These are phyloP conservation scores for Takifugu flavidus DNA, from an alignment of 2,113 vertebrate genomes.

Conservation along the genomic window DNA sequence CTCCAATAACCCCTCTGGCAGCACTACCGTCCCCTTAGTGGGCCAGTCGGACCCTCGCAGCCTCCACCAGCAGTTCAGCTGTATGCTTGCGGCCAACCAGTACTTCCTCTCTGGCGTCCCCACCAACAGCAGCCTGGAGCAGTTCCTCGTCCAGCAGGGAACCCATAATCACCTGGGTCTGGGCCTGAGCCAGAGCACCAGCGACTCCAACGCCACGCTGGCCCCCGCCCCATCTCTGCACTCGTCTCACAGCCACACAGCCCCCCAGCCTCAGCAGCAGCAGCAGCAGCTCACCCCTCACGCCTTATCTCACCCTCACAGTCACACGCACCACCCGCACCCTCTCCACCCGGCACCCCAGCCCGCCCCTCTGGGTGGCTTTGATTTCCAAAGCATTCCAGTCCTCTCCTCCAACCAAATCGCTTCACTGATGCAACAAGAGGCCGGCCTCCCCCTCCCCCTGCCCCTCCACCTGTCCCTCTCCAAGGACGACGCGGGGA, in stretches of 20 bases:
- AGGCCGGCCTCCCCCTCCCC: slow-evolving; percentile 75
- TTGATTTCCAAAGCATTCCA: slow-evolving; percentile 80
- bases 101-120: slow-evolving; percentile 80
- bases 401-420: slow-evolving; percentile 80
- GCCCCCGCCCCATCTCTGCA: slow-evolving; percentile 77
- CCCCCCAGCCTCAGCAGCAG: slow-evolving; percentile 72
- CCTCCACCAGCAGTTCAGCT: slow-evolving; percentile 82
- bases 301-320: slow-evolving; percentile 76
- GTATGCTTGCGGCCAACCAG: slow-evolving; percentile 81
- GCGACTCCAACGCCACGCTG: slow-evolving; percentile 70
- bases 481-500: slow-evolving; percentile 71
- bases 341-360: slow-evolving; percentile 77
- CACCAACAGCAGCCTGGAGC: slow-evolving; percentile 78
- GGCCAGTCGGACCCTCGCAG: slow-evolving; percentile 78
- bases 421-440: slow-evolving; percentile 79
- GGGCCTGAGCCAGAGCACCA: slow-evolving; percentile 65
- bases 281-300: slow-evolving; percentile 76
- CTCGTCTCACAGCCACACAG: slow-evolving; percentile 72
- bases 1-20: slow-evolving; percentile 70
- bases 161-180: slow-evolving; percentile 77
- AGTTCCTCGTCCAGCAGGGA: slow-evolving; percentile 79
- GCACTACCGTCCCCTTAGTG: slow-evolving; percentile 70
- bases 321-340: slow-evolving; percentile 77
- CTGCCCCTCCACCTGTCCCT: slow-evolving; percentile 77
- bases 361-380: slow-evolving; percentile 71